Evolutionary conservation across 2,113 vertebrate species (phyloP), one percentile per base, ranked within the genome.

Genomic region (Canis aureus): DNA sequence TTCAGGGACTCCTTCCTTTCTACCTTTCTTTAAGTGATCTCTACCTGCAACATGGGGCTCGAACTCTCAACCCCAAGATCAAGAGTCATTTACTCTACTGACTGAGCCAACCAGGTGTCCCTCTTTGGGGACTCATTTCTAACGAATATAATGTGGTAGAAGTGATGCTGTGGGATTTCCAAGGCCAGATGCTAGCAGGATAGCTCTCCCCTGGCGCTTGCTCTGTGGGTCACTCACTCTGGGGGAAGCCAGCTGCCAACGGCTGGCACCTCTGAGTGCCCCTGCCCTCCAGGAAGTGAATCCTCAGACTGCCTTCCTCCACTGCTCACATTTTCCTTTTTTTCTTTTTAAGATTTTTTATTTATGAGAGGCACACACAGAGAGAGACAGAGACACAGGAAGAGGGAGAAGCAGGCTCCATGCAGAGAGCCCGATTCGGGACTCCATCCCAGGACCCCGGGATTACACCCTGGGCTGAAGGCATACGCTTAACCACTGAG

Each of bases 231-330:
- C n/a, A 19, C 71, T 62, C 69, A 11, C 66, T 11, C 22, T 25
- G 20, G 13, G 62, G 38, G 16, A 20, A 11, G 15, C 49, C 25
- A 16, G 25, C n/a, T 3, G 29, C 62, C 66, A 71, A 32, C 8
- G 8, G 29, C 57, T 0, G 11, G 38, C 57, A 22, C 88, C 43
- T 11, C 1, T 25, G 38, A n/a, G 17, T 9, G 4, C 27, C 5
- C 74, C 35, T 13, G 38, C 57, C 55, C 1, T 5, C 32, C 20
- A 7, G 89, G 57, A 76, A 23, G 17, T 8, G 13, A 49, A 6
- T 19, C 43, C 74, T 55, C 13, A 19, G 9, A 35, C 1, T 0
- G 2, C 20, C 15, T 35, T 53, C 20, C 1, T n/a, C 35, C 10
- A 0, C 5, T 12, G 57, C 32, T 15, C 20, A 60, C 13, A 7